phyloP scores from a whole-genome alignment of 2,888 invertebrate species.

The Amblyteles armatorius region DNA sequence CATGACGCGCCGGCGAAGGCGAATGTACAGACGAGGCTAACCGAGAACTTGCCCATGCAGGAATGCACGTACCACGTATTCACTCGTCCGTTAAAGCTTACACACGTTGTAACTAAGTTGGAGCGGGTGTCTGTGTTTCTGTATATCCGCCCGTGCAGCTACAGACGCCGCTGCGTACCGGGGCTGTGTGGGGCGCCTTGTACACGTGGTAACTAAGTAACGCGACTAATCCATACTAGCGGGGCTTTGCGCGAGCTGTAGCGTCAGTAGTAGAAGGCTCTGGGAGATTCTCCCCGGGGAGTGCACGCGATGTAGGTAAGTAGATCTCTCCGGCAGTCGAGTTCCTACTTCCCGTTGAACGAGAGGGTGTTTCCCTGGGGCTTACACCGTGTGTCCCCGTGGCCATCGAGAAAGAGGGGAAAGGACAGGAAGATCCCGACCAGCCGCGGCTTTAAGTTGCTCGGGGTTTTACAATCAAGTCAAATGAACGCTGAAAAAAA shows the following conservation, averaged over 20 bases:
- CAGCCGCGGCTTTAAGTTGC: background rate
- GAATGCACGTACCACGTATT: constrained; percentile 35
- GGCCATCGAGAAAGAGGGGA: constrained; percentile 29
- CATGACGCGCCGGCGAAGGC: background rate
- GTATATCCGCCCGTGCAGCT: constrained; percentile 21
- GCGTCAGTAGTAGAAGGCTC: constrained; percentile 46
- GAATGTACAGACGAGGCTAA: constrained; percentile 10
- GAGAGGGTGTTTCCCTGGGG: constrained; percentile 38
- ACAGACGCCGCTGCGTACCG: constrained; percentile 16
- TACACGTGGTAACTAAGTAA: constrained; percentile 61
- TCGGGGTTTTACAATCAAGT: background rate
- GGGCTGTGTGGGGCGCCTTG: constrained; percentile 14
- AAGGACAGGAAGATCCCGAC: constrained; percentile 26
- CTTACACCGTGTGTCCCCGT: constrained; percentile 33
- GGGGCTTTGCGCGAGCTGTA: constrained; percentile 37
- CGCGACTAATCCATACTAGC: constrained; percentile 67
- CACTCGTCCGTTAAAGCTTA: constrained; percentile 64
- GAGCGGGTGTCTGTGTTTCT: constrained; percentile 43
- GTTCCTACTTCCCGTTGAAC: constrained; percentile 50
- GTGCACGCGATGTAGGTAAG: constrained; percentile 63
- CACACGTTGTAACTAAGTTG: constrained; percentile 48
- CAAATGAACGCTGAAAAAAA: background rate
- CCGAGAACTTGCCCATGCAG: constrained; percentile 30
- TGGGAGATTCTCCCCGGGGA: constrained; percentile 66
- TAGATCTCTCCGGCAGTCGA: constrained; percentile 57